Evolutionary conservation across 2,888 invertebrate genomes (phyloP), one percentile per base, ranked within the genome.

Genomic region (Ophioninae sp.): DNA sequence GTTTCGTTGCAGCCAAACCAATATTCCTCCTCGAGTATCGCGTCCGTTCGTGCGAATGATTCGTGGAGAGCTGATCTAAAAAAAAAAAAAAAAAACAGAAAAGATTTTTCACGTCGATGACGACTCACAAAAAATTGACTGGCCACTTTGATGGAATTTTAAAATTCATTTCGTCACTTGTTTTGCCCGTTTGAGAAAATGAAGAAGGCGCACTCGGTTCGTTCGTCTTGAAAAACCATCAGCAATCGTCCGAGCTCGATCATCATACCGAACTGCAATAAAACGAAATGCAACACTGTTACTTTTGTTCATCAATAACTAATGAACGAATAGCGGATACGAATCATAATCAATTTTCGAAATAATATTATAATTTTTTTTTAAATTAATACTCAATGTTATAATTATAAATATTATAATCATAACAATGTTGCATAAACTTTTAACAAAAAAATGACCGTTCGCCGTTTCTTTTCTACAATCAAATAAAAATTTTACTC

Each of bases 211-310:
- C 91, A 87, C 70, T 91, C 89, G 10, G 92, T 89, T 6, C 95
- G 89, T 86, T 95, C 95, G 8, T 93, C 92, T 86, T 94, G 94
- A 8, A 95, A 86, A 0, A 93, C 92, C 23, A 93, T 89, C 62
- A 94, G 91, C 39, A 94, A 89, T 73, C 94, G 93, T 0, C 94
- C 94, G 72, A 94, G 89, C 23, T 93, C 90, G 57, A 93, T 91
- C 8, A 94, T 93, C 50, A 92, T 41, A 6, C 57, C 72, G 37
- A 84, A 75, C 83, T 84, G 37, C 39, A 81, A 80, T 77, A 67
- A 20, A 59, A 59, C 10, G n/a, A 74, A 8, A n/a, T 21, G 30
- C 1, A 30, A 3, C 10, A n/a, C 37, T 3, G 13, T 39, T 7
- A n/a, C 7, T 17, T 1, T 61, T 61, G 23, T 59, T 39, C 10